Evolutionary conservation across 2,797 vertebrate genomes (phyloP).

Genomic region (Mionectes olivaceus): DNA sequence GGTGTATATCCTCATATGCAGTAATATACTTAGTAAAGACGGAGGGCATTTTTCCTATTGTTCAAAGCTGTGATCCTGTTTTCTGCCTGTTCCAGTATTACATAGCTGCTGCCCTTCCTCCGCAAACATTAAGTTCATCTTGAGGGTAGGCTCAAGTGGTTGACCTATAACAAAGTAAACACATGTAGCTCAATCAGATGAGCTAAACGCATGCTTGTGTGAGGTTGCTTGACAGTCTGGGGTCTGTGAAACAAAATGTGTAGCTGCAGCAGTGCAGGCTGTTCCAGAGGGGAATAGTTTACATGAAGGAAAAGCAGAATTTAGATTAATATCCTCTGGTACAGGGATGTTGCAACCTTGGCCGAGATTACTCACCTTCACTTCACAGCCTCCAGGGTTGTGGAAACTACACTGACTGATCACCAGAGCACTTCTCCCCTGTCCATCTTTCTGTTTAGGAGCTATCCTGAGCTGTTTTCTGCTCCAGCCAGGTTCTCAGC

Average conservation of each 20-base stretch:
- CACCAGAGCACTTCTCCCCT: background rate
- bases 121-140: conserved; percentile 72
- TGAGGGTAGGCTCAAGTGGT: conserved; percentile 74
- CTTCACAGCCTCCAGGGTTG: conserved; percentile 1
- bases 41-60: background rate
- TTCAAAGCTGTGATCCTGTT: background rate
- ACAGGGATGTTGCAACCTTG: conserved; percentile 29
- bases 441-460: background rate
- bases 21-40: background rate
- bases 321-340: conserved; percentile 29
- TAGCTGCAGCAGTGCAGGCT: conserved; percentile 20
- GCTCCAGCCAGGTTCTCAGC: background rate
- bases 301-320: conserved; percentile 23
- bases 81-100: background rate
- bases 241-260: conserved; percentile 45
- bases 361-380: background rate
- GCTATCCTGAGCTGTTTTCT: background rate
- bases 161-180: conserved; percentile 71
- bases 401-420: background rate
- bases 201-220: conserved; percentile 42
- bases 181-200: conserved; percentile 51
- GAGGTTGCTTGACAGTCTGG: conserved; percentile 46
- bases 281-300: conserved; percentile 38
- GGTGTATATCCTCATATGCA: background rate
- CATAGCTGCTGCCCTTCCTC: conserved; percentile 65